phyloP scores from a whole-genome alignment of 2,888 invertebrate species.

The Rhogogaster chlorosoma region DNA sequence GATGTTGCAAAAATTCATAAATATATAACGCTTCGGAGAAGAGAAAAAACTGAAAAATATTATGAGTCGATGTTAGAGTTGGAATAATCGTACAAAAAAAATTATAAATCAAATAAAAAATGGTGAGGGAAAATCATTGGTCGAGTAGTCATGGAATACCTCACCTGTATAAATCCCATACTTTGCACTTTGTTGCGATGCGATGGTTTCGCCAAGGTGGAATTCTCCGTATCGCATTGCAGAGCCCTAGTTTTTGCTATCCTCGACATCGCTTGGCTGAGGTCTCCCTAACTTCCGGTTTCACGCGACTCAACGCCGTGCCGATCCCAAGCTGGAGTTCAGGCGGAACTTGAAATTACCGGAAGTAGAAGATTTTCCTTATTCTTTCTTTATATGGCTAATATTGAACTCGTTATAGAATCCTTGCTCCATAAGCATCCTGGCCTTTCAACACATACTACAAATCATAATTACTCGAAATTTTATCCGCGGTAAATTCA shows the following conservation, averaged over 20 bases:
- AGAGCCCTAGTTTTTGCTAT: neutral
- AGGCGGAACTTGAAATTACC: slow-evolving; percentile 35
- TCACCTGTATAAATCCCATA: too few species aligned
- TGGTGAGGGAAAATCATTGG: too few species aligned
- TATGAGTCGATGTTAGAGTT: too few species aligned
- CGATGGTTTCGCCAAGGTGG: slow-evolving; percentile 13
- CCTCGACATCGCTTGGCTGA: neutral
- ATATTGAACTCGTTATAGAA: neutral
- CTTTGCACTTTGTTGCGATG: slow-evolving; percentile 22
- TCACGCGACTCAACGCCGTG: neutral
- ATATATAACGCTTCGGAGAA: too few species aligned
- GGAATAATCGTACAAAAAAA: too few species aligned
- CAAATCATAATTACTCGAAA: neutral
- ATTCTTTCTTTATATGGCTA: neutral
- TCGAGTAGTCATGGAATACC: too few species aligned
- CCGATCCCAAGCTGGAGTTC: slow-evolving; percentile 20
- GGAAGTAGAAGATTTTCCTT: slow-evolving; percentile 26
- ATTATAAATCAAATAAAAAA: too few species aligned
- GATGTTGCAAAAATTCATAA: too few species aligned
- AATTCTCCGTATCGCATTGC: neutral
- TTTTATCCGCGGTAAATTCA: neutral
- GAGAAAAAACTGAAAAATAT: too few species aligned
- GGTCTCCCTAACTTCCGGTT: slow-evolving; percentile 48
- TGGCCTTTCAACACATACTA: neutral
- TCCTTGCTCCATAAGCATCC: neutral